Conservation (phyloP, 2,113 vertebrate species). For the Gasterosteus nipponicus region DNA sequence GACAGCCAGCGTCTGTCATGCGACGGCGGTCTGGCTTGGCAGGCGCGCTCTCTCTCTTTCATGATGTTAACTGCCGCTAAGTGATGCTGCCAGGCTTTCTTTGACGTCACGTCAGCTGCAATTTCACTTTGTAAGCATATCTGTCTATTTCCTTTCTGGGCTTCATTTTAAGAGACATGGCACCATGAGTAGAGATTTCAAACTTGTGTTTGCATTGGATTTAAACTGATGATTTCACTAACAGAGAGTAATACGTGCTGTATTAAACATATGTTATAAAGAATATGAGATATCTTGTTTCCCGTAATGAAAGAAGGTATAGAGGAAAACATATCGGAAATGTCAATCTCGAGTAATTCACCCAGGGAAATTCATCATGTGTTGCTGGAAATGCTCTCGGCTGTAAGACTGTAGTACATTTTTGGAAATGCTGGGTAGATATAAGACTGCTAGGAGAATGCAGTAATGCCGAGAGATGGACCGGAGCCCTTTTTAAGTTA, state of each 20-base stretch:
- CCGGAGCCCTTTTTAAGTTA: conserved; percentile 1
- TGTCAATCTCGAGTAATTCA: conserved; percentile 39
- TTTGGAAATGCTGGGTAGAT: conserved; percentile 28
- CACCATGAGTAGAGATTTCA: conserved; percentile 27
- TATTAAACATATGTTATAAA: conserved; percentile 22
- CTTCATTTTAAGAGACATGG: conserved; percentile 30
- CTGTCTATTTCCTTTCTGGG: conserved; percentile 61
- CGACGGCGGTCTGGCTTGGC: conserved; percentile 62
- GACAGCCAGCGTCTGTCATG: conserved; percentile 63
- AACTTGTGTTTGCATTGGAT: conserved; percentile 54
- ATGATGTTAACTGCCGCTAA: conserved; percentile 63
- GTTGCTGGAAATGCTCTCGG: conserved; percentile 40
- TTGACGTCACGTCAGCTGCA: conserved; percentile 68
- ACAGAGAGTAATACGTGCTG: not conserved
- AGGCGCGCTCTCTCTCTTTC: conserved; percentile 38
- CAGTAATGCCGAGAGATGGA: conserved; percentile 11
- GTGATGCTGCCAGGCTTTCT: conserved; percentile 50
- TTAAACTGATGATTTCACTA: conserved; percentile 53
- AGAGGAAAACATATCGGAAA: conserved; percentile 38
- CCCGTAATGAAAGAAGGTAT: conserved; percentile 11
- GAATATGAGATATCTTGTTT: conserved; percentile 26
- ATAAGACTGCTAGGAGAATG: conserved; percentile 20
- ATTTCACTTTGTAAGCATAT: conserved; percentile 68
- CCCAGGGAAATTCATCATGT: conserved; percentile 16
- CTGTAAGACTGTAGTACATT: conserved; percentile 29